Percentiles rank a stretch among this genome's conserved stretches.
Conservation (phyloP, 64 coral and sea anemone genomes). For the Exaiptasia diaphana region DNA sequence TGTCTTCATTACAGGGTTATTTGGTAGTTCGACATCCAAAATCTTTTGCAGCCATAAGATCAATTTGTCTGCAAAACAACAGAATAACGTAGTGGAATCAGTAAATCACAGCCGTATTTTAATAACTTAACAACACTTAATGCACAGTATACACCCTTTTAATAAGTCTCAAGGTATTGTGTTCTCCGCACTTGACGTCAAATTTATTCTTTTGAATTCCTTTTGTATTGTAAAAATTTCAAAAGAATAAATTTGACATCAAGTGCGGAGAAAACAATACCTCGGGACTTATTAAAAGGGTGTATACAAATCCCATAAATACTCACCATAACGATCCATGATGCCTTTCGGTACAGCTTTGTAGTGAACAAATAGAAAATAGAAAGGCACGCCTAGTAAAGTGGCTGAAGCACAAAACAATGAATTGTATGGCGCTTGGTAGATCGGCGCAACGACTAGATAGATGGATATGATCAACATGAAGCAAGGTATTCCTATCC, state of each 20-base stretch:
- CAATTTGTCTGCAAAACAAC: background rate
- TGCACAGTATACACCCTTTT: too few relatives aligned
- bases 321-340: slow-evolving; percentile 27
- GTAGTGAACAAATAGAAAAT: slow-evolving; percentile 82
- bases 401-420: slow-evolving; percentile 72
- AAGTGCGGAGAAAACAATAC: too few relatives aligned
- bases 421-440: slow-evolving; percentile 71
- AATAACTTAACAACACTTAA: too few relatives aligned
- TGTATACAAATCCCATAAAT: too few relatives aligned
- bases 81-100: too few relatives aligned
- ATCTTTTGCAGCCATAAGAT: background rate
- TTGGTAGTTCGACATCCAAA: background rate
- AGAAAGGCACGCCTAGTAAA: slow-evolving; percentile 77
- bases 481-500: slow-evolving; percentile 50
- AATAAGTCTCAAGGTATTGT: too few relatives aligned
- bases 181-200: too few relatives aligned
- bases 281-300: background rate
- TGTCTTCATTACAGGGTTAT: too few relatives aligned
- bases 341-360: slow-evolving; percentile 62
- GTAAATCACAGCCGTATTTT: too few relatives aligned
- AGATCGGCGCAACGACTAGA: slow-evolving; percentile 88
- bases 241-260: too few relatives aligned
- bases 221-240: too few relatives aligned
- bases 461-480: slow-evolving; percentile 72
- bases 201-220: too few relatives aligned